Evolutionary conservation across 2,797 vertebrate species (phyloP), one percentile per base, ranked within the genome.

Genomic region (Glyptemys insculpta): DNA sequence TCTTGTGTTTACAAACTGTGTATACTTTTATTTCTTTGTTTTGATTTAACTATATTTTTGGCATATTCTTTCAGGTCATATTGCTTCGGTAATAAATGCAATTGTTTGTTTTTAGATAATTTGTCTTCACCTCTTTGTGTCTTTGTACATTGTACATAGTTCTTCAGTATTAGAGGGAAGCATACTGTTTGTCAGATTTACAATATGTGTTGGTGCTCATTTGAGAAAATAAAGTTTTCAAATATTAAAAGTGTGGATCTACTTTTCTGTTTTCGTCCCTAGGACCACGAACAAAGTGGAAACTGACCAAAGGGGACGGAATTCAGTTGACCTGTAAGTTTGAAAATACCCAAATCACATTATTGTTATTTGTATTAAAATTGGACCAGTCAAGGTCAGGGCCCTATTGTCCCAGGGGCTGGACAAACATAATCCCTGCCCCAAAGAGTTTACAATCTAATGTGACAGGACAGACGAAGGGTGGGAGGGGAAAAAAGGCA

Each of bases 171-270:
- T 98, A 98, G 98, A 98, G 96, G 96, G 97, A 98, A 97, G 96
- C 94, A 87, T 96, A 95, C 98, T 97, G 97, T 98, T 98, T 98
- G 98, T 98, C 98, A 96, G 96, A 97, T 98, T 98, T 98, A 97
- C 97, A 94, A 98, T 97, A 97, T 98, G 98, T 98, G 98, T 98
- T 98, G 98, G 98, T 99, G 98, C 98, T 99, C 98, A 99, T 98
- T 98, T 98, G 98, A 98, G 98, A 98, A 98, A 98, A 98, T 98
- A 98, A 98, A 98, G 97, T 98, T 98, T 99, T 98, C 98, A 96
- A 98, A 98, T 98, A 98, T 97, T 97, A 97, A 97, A 95, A 12
- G 2, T 34, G 54, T 72, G 65, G 57, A 0, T 72, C n/a, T 41
- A 0, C 1, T 25, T n/a, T 68, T 27, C 31, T 72, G 53, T 15